Evolutionary conservation across 2,888 invertebrate species (phyloP), one percentile per base, ranked within the genome.

Genomic region (Mellilla xanthometata): DNA sequence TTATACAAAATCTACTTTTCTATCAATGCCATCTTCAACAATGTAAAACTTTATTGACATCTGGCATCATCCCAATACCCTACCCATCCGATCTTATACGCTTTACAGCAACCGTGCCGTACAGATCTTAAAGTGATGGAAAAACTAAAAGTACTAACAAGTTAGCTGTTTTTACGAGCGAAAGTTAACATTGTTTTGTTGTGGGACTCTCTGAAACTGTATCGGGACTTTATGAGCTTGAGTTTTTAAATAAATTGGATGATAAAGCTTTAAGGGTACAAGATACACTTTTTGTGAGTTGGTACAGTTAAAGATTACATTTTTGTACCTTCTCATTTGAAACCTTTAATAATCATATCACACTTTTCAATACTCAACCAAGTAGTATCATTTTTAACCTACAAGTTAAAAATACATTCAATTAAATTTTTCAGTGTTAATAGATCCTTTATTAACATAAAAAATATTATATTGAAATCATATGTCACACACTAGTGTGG

Each of bases 151-250:
- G 65, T 71, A 58, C 68, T 69, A 55, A 47, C 28, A 52, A 59
- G 49, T 68, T 63, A 43, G 35, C 47, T 57, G 58, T 59, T 63
- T 70, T 71, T 64, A 68, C 54, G 64, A 23, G 52, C 43, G 48
- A 61, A 71, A 71, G 44, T 71, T 67, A 55, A 62, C 64, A 63
- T 68, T 68, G 62, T 68, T 61, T 64, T 63, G 58, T 50, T 57
- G 47, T 43, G 49, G 44, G 42, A 11, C 24, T 6, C 40, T 40
- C 29, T 23, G 19, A 39, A 51, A 51, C 50, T 45, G 51, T 58
- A 44, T 47, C 39, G 48, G 46, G 36, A 52, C 52, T 51, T 54
- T 54, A 54, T 52, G 48, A 40, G 30, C 39, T 41, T 48, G 39
- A 52, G 48, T 50, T 54, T 45, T 56, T 45, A 52, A 51, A 50